Conservation (phyloP, 2,797 vertebrate species). For the Gobio occitaniae region DNA sequence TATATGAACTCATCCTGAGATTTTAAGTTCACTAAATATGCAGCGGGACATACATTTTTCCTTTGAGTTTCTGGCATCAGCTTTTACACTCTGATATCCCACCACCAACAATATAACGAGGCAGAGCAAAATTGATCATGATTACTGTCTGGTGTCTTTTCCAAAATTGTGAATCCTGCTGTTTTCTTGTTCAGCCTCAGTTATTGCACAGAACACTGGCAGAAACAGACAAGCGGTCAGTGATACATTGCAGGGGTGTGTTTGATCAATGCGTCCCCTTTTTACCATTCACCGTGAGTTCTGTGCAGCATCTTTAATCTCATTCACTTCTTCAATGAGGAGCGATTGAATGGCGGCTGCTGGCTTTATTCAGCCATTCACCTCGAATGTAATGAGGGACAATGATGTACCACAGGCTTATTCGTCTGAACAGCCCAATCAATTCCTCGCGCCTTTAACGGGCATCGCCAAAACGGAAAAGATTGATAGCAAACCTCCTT, state of each 20-base stretch:
- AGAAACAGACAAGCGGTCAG: constrained; percentile 12
- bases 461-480: neutral
- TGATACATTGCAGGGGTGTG: neutral
- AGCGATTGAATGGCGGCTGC: neutral
- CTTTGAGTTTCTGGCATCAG: constrained; percentile 33
- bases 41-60: constrained; percentile 53
- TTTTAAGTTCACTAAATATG: constrained; percentile 31
- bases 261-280: constrained; percentile 4
- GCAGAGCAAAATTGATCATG: constrained; percentile 16
- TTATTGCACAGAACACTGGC: constrained; percentile 23
- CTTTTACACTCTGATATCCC: neutral
- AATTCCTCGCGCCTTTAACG: neutral
- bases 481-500: neutral
- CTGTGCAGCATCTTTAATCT: neutral
- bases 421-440: neutral
- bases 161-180: constrained; percentile 17
- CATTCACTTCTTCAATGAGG: neutral
- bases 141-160: constrained; percentile 29
- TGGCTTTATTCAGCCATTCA: constrained; percentile 5
- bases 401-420: neutral
- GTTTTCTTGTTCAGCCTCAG: constrained; percentile 37
- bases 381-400: neutral
- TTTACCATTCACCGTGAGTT: neutral
- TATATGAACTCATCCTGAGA: constrained; percentile 23
- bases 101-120: neutral